Percentiles rank a stretch among this genome's conserved stretches.
These are phyloP conservation scores for Brevimyrus niger DNA, from an alignment of 2,113 vertebrate species.

Conservation along the genomic window DNA sequence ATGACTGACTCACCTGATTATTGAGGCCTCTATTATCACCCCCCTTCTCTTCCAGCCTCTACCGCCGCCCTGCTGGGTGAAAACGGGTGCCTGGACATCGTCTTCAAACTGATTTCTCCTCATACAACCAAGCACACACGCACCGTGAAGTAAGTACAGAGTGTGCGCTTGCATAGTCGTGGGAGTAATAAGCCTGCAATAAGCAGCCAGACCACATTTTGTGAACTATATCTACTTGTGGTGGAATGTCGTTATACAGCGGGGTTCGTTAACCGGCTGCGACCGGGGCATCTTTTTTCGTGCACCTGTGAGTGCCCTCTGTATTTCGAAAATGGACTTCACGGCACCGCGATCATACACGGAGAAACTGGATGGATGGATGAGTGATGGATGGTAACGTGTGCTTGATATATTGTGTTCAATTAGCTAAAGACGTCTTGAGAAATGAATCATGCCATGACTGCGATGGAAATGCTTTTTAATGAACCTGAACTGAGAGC, in stretches of 20 bases:
- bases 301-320: neutral
- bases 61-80: conserved; percentile 70
- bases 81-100: conserved; percentile 73
- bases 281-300: neutral
- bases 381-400: neutral
- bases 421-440: neutral
- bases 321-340: neutral
- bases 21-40: neutral
- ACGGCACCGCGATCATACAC: neutral
- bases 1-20: neutral
- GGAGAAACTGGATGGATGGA: neutral
- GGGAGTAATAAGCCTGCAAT: neutral
- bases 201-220: neutral
- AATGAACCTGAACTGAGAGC: neutral
- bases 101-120: conserved; percentile 72
- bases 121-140: conserved; percentile 61
- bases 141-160: conserved; percentile 70
- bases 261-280: neutral
- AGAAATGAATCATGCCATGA: neutral
- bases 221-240: neutral
- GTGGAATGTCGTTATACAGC: neutral
- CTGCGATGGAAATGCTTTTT: neutral
- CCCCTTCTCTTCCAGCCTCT: conserved; percentile 56
- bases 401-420: neutral
- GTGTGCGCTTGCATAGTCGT: neutral